Base-by-base conservation (phyloP, 2,113 vertebrate genomes). In the Hippocampus guttulatus region DNA sequence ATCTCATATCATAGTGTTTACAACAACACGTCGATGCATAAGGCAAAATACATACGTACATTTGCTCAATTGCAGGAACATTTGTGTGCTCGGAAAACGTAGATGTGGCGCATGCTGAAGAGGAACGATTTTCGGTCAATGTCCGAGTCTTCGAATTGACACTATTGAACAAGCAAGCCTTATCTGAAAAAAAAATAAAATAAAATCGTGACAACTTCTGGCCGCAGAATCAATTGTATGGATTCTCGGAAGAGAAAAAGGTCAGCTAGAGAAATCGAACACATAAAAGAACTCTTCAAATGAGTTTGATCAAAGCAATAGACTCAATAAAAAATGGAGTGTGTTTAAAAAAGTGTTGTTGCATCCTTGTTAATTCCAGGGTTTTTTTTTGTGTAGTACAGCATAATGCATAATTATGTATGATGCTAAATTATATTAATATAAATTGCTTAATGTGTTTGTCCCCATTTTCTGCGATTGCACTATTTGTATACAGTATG, bases 181-280 rank as follows among this genome's bases (percentile, higher is more conserved):
- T 88, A 85, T 78, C 70, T 87, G 89, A 92, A 91, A 88, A 91
- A 90, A 91, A 92, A 90, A 88, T 90, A 90, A 91, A 92, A 91
- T 90, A 38, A 38, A 38, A 38, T 84, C 90, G 77, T 89, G 90
- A 89, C 89, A 90, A 89, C 82, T 75, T 83, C 83, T 82, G 82
- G 83, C 81, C 83, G 77, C 71, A 75, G 69, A 88, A 91, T 92
- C 90, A 87, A 92, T 91, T 70, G 83, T 88, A 91, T 92, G 77
- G 91, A 92, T 92, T 77, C 78, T 80, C 64, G 40, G 74, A 69
- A 71, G 40, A 76, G 73, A 75, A 85, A 86, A 84, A 76, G 77
- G 71, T 71, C 61, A 83, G 73, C 73, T 79, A 67, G 74, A 85
- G 76, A 82, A 61, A 82, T 76, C 25, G 64, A 83, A 76, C 75